These are phyloP conservation scores for Drosophila repleta DNA, from an alignment of 1,140 invertebrate species.

Conservation along the genomic window DNA sequence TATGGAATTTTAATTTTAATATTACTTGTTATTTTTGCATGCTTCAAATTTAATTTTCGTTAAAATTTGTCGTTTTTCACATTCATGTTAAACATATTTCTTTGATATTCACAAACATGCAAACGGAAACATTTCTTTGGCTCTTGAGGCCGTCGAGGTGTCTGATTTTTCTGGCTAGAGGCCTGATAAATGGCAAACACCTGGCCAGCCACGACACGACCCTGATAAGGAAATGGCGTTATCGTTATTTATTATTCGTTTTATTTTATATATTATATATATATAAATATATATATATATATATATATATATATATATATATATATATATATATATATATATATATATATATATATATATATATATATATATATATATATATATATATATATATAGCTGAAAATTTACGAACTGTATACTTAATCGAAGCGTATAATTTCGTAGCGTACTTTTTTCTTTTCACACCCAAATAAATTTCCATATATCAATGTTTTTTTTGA, in stretches of 20 bases:
- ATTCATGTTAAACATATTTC: background rate
- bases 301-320: background rate
- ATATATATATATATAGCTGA: background rate
- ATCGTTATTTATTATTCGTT: slow-evolving; percentile 32
- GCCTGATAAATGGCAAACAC: slow-evolving; percentile 66
- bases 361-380: background rate
- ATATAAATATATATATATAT: slow-evolving; percentile 3
- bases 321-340: too few species aligned
- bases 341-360: too few species aligned
- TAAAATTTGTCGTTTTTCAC: background rate
- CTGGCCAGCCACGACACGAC: slow-evolving; percentile 33
- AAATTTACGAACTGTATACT: too few species aligned
- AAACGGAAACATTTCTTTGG: slow-evolving; percentile 21
- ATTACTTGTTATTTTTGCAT: too few species aligned
- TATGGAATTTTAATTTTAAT: too few species aligned
- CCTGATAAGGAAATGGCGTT: slow-evolving; percentile 60
- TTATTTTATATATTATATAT: background rate
- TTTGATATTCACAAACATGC: slow-evolving; percentile 16
- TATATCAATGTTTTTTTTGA: too few species aligned
- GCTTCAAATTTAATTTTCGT: too few species aligned
- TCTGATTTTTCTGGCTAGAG: background rate
- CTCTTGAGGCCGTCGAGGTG: background rate
- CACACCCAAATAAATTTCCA: too few species aligned
- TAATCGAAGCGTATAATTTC: too few species aligned
- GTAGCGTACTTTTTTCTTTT: too few species aligned